These are phyloP conservation scores for Eupithecia insigniata DNA, from an alignment of 2,888 invertebrate species.

Conservation along the genomic window DNA sequence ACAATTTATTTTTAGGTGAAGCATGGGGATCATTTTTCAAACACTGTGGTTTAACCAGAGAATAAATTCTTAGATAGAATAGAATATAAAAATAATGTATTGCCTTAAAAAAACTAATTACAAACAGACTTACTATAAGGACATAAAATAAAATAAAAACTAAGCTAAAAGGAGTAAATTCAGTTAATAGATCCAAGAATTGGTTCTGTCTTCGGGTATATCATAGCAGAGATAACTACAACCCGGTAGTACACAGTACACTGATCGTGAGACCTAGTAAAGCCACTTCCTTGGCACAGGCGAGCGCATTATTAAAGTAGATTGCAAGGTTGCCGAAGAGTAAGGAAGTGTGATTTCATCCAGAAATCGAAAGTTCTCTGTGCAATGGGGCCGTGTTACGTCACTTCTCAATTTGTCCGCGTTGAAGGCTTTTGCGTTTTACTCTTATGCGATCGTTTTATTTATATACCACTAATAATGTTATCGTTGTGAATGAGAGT, in stretches of 20 bases:
- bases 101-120: too few relatives aligned
- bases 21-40: neutral
- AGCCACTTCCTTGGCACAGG: slow-evolving; percentile 21
- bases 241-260: slow-evolving; percentile 9
- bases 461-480: slow-evolving; percentile 22
- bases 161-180: too few relatives aligned
- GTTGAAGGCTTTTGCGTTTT: slow-evolving; percentile 52
- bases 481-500: slow-evolving; percentile 4
- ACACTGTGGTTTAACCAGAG: neutral
- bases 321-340: slow-evolving; percentile 34
- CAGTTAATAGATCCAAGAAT: too few relatives aligned
- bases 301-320: slow-evolving; percentile 20
- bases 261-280: slow-evolving; percentile 10
- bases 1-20: neutral
- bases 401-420: slow-evolving; percentile 52
- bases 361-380: slow-evolving; percentile 72
- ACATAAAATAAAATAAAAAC: too few relatives aligned
- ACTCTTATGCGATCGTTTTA: slow-evolving; percentile 28
- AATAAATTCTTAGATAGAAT: neutral
- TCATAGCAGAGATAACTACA: neutral
- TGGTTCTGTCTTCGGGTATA: neutral
- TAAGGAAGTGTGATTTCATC: slow-evolving; percentile 67
- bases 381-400: slow-evolving; percentile 59
- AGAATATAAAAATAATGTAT: too few relatives aligned
- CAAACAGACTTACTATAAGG: too few relatives aligned